Evolutionary conservation across 2,888 invertebrate genomes (phyloP).

Genomic region (Amiota minor): DNA sequence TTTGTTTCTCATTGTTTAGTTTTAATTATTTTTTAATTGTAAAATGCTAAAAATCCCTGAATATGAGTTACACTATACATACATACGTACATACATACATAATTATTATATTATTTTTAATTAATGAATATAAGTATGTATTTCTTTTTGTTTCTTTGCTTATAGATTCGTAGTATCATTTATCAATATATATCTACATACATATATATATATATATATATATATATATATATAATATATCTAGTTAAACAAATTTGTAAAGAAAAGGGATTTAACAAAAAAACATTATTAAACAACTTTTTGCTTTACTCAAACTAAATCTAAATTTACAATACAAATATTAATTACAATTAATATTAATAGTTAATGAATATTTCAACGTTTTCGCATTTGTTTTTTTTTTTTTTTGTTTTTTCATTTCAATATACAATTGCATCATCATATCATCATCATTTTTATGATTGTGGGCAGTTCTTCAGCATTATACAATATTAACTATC

Average conservation of each 20-base stretch:
- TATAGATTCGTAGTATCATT: constrained; percentile 34
- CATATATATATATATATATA: not conserved
- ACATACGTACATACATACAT: no score
- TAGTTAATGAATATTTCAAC: not conserved
- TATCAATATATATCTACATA: constrained; percentile 26
- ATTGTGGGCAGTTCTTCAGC: constrained; percentile 3
- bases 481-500: not conserved
- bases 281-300: constrained; percentile 40
- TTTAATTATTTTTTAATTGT: constrained; percentile 46
- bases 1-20: constrained; percentile 19
- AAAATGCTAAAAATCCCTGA: constrained; percentile 74
- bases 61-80: constrained; percentile 62
- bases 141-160: constrained; percentile 36
- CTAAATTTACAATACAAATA: constrained; percentile 24
- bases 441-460: not conserved
- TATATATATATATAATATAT: constrained; percentile 3
- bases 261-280: constrained; percentile 38
- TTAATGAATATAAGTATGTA: constrained; percentile 35
- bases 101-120: constrained; percentile 44
- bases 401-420: not conserved
- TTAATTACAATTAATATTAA: constrained; percentile 19
- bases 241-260: no score
- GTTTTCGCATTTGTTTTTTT: not conserved
- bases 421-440: not conserved
- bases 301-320: constrained; percentile 48